Evolutionary conservation across 2,888 invertebrate genomes (phyloP).

Genomic region (Diaphora mendica): DNA sequence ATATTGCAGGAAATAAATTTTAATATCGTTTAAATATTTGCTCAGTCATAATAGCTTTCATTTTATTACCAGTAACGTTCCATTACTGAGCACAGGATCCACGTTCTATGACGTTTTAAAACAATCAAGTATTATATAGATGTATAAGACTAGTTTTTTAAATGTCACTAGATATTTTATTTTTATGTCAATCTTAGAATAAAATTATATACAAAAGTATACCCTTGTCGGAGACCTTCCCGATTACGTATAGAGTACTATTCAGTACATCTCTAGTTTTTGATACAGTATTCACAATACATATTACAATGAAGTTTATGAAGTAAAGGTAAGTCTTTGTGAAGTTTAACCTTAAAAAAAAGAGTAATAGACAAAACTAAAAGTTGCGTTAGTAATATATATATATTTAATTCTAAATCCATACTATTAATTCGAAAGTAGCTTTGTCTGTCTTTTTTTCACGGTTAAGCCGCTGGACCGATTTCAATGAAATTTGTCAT

Average conservation of each 20-base stretch:
- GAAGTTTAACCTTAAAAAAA: conserved; percentile 6
- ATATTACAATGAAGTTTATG: conserved; percentile 14
- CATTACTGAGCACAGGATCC: neutral
- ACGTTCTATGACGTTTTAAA: neutral
- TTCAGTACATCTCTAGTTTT: neutral
- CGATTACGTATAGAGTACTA: neutral
- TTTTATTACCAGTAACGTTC: neutral
- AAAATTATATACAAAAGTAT: neutral
- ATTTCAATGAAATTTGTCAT: no score
- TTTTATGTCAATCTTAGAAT: neutral
- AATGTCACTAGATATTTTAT: neutral
- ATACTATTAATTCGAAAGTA: no score
- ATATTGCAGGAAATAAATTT: no score
- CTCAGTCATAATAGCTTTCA: neutral
- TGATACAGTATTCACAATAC: conserved; percentile 2
- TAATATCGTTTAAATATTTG: neutral
- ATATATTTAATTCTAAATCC: no score
- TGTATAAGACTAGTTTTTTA: neutral
- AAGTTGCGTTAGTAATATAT: no score
- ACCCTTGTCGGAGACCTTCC: neutral
- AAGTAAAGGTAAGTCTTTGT: conserved; percentile 27
- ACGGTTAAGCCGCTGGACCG: no score
- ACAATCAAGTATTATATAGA: neutral
- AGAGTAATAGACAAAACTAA: no score
- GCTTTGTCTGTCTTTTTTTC: no score